Evolutionary conservation across 2,888 invertebrate species (phyloP).

Genomic region (Calliscelio sp.): DNA sequence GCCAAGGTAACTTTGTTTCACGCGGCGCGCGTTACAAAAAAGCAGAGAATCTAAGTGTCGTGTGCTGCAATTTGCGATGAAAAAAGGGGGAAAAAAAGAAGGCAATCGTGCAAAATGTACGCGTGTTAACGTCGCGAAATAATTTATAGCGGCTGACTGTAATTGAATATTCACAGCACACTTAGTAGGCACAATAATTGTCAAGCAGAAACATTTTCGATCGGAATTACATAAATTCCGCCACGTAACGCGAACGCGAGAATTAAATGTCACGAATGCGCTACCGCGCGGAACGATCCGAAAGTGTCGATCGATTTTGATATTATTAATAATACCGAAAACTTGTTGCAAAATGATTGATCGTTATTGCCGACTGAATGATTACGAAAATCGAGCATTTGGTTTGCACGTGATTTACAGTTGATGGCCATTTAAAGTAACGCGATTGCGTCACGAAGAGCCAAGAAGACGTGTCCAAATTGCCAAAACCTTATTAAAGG

Average conservation of each 20-base stretch:
- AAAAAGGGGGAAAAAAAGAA: constrained; percentile 32
- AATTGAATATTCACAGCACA: constrained; percentile 69
- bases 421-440: too few species aligned
- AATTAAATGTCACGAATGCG: constrained; percentile 70
- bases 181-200: constrained; percentile 70
- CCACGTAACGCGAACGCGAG: constrained; percentile 61
- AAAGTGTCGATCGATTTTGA: constrained; percentile 61
- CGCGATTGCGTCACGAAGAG: too few species aligned
- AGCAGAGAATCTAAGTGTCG: constrained; percentile 46
- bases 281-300: constrained; percentile 65
- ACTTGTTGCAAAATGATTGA: too few species aligned
- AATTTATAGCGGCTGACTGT: constrained; percentile 54
- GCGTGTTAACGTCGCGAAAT: constrained; percentile 64
- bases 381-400: too few species aligned
- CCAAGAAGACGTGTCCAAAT: too few species aligned
- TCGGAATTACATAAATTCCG: constrained; percentile 66
- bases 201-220: constrained; percentile 65
- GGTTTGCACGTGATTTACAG: too few species aligned
- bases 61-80: constrained; percentile 54
- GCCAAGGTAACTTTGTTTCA: constrained; percentile 62
- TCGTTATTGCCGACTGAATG: too few species aligned
- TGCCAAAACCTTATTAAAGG: too few species aligned
- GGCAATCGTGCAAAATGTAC: constrained; percentile 61
- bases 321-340: constrained; percentile 42
- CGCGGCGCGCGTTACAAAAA: constrained; percentile 38